These are phyloP conservation scores for Mungos mungo DNA, from an alignment of 2,113 vertebrate genomes.

Conservation along the genomic window DNA sequence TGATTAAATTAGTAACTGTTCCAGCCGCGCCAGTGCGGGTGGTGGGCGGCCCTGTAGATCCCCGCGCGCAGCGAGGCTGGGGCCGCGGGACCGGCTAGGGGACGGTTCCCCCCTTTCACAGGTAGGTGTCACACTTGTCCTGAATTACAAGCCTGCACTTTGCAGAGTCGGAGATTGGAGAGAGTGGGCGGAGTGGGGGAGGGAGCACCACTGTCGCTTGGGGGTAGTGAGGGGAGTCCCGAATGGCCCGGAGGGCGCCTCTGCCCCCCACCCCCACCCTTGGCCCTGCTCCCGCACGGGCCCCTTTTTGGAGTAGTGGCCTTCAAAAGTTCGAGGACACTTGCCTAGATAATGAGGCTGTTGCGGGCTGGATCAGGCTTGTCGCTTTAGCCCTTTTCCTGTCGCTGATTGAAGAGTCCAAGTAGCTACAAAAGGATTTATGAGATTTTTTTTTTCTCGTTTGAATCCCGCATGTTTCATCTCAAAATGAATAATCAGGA, in stretches of 20 bases:
- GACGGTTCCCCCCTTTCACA: slow-evolving; percentile 91
- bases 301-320: slow-evolving; percentile 47
- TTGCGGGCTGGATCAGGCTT: neutral
- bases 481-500: neutral
- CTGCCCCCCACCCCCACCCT: neutral
- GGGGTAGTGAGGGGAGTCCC: neutral
- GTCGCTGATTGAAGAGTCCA: neutral
- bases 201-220: neutral
- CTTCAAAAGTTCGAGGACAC: slow-evolving; percentile 45
- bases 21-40: neutral
- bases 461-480: neutral
- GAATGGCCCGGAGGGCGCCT: neutral
- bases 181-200: slow-evolving; percentile 15
- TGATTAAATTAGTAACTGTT: slow-evolving; percentile 67
- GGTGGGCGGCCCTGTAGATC: neutral
- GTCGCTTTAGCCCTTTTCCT: slow-evolving; percentile 33
- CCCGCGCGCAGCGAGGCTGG: neutral
- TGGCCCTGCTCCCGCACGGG: neutral
- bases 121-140: slow-evolving; percentile 99
- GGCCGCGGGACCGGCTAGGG: slow-evolving; percentile 9
- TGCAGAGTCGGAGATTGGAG: neutral
- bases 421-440: slow-evolving; percentile 6
- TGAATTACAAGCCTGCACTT: slow-evolving; percentile 87
- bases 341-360: slow-evolving; percentile 38
- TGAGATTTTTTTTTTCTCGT: neutral